phyloP scores from a whole-genome alignment of 2,888 invertebrate species.

The Seladonia tumulorum region DNA sequence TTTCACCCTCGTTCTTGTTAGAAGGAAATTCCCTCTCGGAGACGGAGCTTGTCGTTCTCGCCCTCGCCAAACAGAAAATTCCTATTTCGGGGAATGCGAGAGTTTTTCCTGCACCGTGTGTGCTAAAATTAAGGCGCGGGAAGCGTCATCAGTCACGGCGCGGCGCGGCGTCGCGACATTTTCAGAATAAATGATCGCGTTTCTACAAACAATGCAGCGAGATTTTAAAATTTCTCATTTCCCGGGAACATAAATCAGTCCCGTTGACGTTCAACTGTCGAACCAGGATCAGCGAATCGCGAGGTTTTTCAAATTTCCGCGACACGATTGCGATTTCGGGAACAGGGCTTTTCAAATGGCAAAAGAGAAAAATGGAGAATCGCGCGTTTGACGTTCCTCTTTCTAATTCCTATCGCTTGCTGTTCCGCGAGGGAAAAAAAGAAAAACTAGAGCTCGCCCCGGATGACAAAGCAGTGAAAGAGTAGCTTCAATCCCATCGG shows the following conservation, averaged over 20 bases:
- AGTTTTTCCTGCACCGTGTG: not conserved
- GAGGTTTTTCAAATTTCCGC: not conserved
- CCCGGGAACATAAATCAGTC: not conserved
- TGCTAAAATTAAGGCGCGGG: not conserved
- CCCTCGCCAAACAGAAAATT: conserved; percentile 16
- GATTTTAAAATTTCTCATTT: not conserved
- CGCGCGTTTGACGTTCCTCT: not conserved
- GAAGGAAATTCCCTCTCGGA: conserved; percentile 1
- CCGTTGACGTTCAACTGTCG: not conserved
- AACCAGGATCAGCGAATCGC: not conserved
- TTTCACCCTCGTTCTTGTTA: conserved; percentile 30
- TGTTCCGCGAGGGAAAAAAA: not conserved
- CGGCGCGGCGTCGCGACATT: not conserved
- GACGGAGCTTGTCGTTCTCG: not conserved
- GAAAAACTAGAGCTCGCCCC: not conserved
- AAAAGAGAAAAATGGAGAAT: not conserved
- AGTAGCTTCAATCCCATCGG: not conserved
- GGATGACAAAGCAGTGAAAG: conserved; percentile 8
- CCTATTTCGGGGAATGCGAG: conserved; percentile 1
- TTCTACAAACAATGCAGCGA: not conserved
- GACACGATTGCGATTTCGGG: not conserved
- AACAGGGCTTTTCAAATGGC: not conserved
- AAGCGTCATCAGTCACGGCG: not conserved
- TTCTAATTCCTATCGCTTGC: not conserved
- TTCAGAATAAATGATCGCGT: conserved; percentile 4